phyloP scores from a whole-genome alignment of 2,888 invertebrate species.

The Cybosia mesomella region DNA sequence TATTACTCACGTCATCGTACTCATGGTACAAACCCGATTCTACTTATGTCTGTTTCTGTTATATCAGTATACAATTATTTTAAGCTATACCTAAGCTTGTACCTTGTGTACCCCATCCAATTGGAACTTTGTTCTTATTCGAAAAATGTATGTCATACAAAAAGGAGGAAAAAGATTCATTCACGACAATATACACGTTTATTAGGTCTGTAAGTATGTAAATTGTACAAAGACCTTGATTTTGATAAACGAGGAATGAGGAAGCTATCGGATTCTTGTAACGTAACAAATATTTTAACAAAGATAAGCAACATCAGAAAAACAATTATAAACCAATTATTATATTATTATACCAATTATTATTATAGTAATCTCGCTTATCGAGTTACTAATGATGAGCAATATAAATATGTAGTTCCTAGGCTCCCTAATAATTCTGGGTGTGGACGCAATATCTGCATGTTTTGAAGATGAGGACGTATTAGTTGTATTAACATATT shows the following conservation, averaged over 20 bases:
- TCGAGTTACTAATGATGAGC: neutral
- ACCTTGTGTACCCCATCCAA: neutral
- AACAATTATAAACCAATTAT: neutral
- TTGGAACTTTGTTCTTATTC: neutral
- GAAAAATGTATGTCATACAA: neutral
- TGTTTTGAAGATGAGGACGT: no score
- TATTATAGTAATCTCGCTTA: neutral
- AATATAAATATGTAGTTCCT: neutral
- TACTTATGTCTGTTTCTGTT: no score
- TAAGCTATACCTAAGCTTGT: neutral
- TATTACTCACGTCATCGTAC: neutral
- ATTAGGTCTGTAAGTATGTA: neutral
- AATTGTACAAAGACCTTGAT: conserved; percentile 5
- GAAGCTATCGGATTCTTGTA: neutral
- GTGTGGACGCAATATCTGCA: conserved; percentile 3
- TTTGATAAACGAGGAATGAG: neutral
- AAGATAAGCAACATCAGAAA: neutral
- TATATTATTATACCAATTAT: neutral
- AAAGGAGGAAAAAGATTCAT: neutral
- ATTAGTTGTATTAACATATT: neutral
- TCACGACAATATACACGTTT: neutral
- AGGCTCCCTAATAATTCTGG: neutral
- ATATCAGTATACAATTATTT: neutral
- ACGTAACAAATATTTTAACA: conserved; percentile 4
- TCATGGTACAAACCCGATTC: neutral